These are phyloP conservation scores for Panthera uncia DNA, from an alignment of 2,113 vertebrate genomes.

Conservation along the genomic window DNA sequence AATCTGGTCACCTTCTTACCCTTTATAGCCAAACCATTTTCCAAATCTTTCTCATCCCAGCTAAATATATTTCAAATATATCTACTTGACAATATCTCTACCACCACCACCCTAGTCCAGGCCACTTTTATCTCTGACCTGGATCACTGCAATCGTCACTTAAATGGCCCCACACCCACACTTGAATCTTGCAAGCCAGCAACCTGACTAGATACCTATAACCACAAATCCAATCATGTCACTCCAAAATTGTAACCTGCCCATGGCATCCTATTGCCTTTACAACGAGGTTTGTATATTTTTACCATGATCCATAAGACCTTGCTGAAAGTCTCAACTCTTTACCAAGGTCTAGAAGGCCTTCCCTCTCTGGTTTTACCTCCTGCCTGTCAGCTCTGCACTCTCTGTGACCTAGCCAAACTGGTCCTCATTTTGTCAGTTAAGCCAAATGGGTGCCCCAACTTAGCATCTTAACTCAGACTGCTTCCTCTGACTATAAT, in stretches of 20 bases:
- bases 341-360: background rate
- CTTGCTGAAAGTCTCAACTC: background rate
- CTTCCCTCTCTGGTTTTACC: background rate
- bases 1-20: background rate
- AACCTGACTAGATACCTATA: background rate
- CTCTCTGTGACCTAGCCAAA: background rate
- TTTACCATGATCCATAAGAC: background rate
- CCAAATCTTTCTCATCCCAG: background rate
- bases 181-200: background rate
- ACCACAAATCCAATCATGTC: background rate
- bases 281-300: background rate
- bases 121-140: background rate
- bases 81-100: background rate
- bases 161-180: fast-evolving
- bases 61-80: background rate
- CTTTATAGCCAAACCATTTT: background rate
- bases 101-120: background rate
- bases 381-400: background rate
- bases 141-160: background rate
- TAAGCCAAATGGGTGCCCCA: background rate
- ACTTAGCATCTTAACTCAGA: background rate
- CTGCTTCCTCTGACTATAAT: background rate
- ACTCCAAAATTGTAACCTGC: background rate
- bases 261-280: background rate
- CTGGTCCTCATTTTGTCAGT: background rate